Percentiles rank a stretch among this genome's conserved stretches.
These are phyloP conservation scores for Metridium senile DNA, from an alignment of 92 coral and sea anemone genomes.

Conservation along the genomic window DNA sequence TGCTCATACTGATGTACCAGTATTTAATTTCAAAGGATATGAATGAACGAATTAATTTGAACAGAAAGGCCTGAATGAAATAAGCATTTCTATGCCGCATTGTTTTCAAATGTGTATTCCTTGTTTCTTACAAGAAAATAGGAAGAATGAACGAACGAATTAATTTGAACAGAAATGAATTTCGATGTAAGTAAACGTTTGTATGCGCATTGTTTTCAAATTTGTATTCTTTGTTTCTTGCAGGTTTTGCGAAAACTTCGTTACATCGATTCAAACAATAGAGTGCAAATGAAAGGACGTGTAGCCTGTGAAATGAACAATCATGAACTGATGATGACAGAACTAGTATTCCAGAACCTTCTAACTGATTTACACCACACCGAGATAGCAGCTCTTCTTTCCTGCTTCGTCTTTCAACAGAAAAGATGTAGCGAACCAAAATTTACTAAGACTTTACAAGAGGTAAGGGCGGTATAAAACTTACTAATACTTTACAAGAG, in stretches of 20 bases:
- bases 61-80: no score
- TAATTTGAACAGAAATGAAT: not conserved
- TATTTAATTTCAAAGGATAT: no score
- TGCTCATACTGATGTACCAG: no score
- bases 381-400: slow-evolving; percentile 91
- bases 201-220: no score
- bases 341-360: slow-evolving; percentile 79
- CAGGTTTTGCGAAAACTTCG: slow-evolving; percentile 86
- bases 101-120: no score
- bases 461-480: slow-evolving; percentile 53
- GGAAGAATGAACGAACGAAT: no score
- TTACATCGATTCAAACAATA: slow-evolving; percentile 67
- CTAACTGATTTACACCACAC: slow-evolving; percentile 86
- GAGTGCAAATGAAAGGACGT: slow-evolving; percentile 90
- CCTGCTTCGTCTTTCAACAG: slow-evolving; percentile 97
- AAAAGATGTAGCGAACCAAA: slow-evolving; percentile 84
- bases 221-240: not conserved
- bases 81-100: no score
- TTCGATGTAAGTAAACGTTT: no score
- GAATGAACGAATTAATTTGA: not conserved
- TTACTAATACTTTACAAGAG: not conserved
- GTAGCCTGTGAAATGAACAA: slow-evolving; percentile 98
- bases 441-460: slow-evolving; percentile 67
- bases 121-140: slow-evolving; percentile 51
- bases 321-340: slow-evolving; percentile 92